Evolutionary conservation across 2,888 invertebrate genomes (phyloP).

Genomic region (Dascillus cervinus): DNA sequence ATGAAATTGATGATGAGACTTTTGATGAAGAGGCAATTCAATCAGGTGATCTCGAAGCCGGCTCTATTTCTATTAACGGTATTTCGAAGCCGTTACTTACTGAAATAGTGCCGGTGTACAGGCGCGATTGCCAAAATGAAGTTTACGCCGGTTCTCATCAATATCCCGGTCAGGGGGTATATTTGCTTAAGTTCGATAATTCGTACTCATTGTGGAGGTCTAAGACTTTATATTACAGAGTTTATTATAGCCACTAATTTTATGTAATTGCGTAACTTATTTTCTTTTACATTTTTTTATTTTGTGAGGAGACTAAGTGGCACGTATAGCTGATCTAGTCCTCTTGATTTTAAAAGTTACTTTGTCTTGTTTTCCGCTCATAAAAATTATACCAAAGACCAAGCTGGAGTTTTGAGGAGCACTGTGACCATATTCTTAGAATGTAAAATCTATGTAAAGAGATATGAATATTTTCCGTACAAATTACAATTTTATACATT

Average conservation of each 20-base stretch:
- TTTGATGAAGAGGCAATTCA: constrained; percentile 43
- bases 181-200: constrained; percentile 98
- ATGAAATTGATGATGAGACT: constrained; percentile 54
- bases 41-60: constrained; percentile 55
- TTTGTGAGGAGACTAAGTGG: too few relatives aligned
- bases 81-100: constrained; percentile 55
- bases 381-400: too few relatives aligned
- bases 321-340: too few relatives aligned
- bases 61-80: constrained; percentile 32
- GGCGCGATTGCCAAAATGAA: constrained; percentile 94
- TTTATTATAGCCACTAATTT: constrained; percentile 82
- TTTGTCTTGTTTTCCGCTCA: too few relatives aligned
- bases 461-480: too few relatives aligned
- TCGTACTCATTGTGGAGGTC: constrained; percentile 98
- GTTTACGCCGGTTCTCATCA: constrained; percentile 96
- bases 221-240: constrained; percentile 97
- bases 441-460: too few relatives aligned
- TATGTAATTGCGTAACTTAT: too few relatives aligned
- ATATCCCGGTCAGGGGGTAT: constrained; percentile 96
- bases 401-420: too few relatives aligned
- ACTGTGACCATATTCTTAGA: too few relatives aligned
- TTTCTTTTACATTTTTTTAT: too few relatives aligned
- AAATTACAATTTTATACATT: too few relatives aligned
- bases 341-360: too few relatives aligned
- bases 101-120: constrained; percentile 88